Percentiles rank a stretch among this genome's conserved stretches.
phyloP scores from a whole-genome alignment of 1,140 invertebrate genomes.

The Drosophila tropicalis region DNA sequence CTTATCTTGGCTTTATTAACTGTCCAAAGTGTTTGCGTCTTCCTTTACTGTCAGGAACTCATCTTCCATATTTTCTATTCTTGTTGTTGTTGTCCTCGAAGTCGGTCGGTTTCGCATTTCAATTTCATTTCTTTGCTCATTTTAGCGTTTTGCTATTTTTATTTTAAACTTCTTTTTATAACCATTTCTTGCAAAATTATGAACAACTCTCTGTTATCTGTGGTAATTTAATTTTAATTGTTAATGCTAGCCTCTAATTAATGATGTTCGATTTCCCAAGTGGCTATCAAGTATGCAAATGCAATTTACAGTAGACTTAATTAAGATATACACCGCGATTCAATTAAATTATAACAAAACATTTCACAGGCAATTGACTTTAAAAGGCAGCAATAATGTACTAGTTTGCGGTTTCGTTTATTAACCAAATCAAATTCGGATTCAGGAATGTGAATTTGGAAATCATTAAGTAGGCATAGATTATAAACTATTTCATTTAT shows the following conservation, averaged over 20 bases:
- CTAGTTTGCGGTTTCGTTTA: too few species aligned
- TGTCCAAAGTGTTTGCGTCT: slow-evolving; percentile 54
- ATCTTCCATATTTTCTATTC: slow-evolving; percentile 37
- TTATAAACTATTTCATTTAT: too few species aligned
- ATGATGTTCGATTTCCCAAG: slow-evolving; percentile 22
- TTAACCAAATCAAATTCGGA: too few species aligned
- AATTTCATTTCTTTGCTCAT: slow-evolving; percentile 26
- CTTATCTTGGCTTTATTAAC: slow-evolving; percentile 73
- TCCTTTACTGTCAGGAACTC: slow-evolving; percentile 18
- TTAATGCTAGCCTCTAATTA: slow-evolving; percentile 31
- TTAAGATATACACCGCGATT: slow-evolving; percentile 8
- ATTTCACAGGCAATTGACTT: too few species aligned
- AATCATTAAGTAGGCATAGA: too few species aligned
- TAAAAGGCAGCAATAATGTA: too few species aligned
- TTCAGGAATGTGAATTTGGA: too few species aligned
- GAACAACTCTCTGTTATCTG: not conserved
- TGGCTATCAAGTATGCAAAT: slow-evolving; percentile 40
- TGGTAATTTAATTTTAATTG: slow-evolving; percentile 1
- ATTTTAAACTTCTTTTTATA: not conserved
- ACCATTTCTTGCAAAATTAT: not conserved
- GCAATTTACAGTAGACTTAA: slow-evolving; percentile 29
- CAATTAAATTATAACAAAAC: too few species aligned
- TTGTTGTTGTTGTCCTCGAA: not conserved
- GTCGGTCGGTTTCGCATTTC: slow-evolving; percentile 46
- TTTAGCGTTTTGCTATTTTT: slow-evolving; percentile 25